Evolutionary conservation across 2,888 invertebrate genomes (phyloP).

Genomic region (Automeris io): DNA sequence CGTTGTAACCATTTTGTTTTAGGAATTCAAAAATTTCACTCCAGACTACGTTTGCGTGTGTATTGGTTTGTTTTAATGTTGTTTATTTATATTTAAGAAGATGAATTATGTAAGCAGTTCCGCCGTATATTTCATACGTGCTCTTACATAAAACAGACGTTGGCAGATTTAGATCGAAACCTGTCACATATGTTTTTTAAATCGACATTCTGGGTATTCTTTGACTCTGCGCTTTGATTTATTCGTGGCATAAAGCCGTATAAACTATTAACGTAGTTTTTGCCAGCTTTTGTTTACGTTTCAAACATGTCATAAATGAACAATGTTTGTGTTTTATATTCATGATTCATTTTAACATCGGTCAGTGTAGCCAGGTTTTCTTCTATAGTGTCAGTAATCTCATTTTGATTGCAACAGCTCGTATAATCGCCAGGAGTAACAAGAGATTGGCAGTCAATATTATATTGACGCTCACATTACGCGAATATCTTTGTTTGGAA

Average conservation of each 20-base stretch:
- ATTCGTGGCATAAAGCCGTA: neutral
- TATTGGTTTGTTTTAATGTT: conserved; percentile 4
- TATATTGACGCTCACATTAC: too few species aligned
- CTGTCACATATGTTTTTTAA: conserved; percentile 4
- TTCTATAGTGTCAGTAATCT: too few species aligned
- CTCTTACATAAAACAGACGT: conserved; percentile 1
- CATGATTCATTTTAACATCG: too few species aligned
- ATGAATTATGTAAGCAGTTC: neutral
- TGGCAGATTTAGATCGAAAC: conserved; percentile 1
- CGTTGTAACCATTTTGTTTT: too few species aligned
- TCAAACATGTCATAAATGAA: neutral
- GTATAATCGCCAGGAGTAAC: too few species aligned
- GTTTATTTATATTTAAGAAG: neutral
- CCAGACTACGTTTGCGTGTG: too few species aligned
- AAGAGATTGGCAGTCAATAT: too few species aligned
- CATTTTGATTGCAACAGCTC: too few species aligned
- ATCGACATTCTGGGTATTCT: conserved; percentile 4
- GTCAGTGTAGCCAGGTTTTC: too few species aligned
- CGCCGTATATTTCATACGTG: neutral
- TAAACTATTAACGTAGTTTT: conserved; percentile 1
- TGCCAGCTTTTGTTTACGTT: neutral
- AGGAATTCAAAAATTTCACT: too few species aligned
- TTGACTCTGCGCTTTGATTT: conserved; percentile 2
- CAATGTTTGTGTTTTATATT: too few species aligned
- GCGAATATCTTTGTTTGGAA: too few species aligned